Evolutionary conservation across 1,140 invertebrate genomes (phyloP).

Genomic region (Lethocerus indicus): DNA sequence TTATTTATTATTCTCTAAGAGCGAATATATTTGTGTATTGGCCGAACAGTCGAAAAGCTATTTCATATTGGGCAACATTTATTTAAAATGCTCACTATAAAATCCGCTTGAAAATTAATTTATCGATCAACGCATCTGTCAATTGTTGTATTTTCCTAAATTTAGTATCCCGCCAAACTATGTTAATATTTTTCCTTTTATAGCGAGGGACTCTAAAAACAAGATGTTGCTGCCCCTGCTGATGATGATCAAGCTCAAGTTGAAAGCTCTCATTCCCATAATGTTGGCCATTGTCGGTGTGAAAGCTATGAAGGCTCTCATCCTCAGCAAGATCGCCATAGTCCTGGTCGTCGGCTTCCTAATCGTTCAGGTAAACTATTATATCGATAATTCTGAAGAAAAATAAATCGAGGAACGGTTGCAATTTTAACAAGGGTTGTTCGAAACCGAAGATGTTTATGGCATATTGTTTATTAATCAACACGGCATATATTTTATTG

Average conservation of each 20-base stretch:
- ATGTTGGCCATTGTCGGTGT: conserved; percentile 56
- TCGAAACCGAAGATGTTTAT: too few relatives aligned
- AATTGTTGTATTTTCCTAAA: neutral
- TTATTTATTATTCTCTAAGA: too few relatives aligned
- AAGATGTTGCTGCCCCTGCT: conserved; percentile 61
- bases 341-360: conserved; percentile 61
- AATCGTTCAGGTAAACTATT: conserved; percentile 46
- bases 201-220: conserved; percentile 47
- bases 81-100: neutral
- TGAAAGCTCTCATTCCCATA: conserved; percentile 68
- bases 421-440: too few relatives aligned
- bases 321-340: conserved; percentile 65
- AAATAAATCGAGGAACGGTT: conserved; percentile 23
- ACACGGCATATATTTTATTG: too few relatives aligned
- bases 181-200: neutral
- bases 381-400: too few relatives aligned
- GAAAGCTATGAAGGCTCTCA: conserved; percentile 64
- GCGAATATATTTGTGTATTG: too few relatives aligned
- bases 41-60: too few relatives aligned
- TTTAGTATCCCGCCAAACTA: neutral
- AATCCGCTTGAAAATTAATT: neutral
- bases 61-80: too few relatives aligned
- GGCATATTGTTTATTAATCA: too few relatives aligned
- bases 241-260: conserved; percentile 60
- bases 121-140: neutral